Evolutionary conservation across 2,113 vertebrate genomes (phyloP).

Genomic region (Zapus hudsonius): DNA sequence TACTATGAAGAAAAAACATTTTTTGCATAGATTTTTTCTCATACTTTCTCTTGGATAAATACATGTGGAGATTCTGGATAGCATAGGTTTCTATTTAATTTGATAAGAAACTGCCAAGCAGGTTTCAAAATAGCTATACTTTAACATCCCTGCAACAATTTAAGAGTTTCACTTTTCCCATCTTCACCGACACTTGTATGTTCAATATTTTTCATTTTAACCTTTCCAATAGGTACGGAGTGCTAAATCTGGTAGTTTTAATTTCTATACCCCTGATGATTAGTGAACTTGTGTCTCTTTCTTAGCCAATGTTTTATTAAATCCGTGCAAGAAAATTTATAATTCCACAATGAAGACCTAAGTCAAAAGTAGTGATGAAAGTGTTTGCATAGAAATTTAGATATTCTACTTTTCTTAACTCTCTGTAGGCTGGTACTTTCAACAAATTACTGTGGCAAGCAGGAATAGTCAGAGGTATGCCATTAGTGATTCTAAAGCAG

Average conservation of each 20-base stretch:
- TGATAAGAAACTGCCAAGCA: background rate
- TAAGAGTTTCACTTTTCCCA: background rate
- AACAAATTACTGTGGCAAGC: constrained; percentile 16
- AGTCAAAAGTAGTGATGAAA: background rate
- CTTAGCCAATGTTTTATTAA: no score
- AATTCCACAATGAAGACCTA: constrained; percentile 31
- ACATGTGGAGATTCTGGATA: background rate
- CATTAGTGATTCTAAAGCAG: constrained; percentile 46
- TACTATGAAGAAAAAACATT: background rate
- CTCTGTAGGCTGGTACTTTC: background rate
- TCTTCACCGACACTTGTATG: background rate
- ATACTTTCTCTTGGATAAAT: background rate
- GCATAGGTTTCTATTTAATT: background rate
- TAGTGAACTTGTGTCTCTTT: background rate
- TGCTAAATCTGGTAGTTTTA: background rate
- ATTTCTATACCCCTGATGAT: background rate
- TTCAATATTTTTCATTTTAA: background rate
- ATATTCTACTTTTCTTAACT: constrained; percentile 4
- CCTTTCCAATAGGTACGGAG: background rate
- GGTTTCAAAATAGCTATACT: background rate
- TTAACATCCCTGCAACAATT: background rate
- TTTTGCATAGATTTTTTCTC: background rate
- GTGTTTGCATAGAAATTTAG: background rate
- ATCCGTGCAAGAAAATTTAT: background rate
- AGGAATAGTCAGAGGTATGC: background rate